Base-by-base conservation (phyloP, 2,888 invertebrate species). In the Tipula confusa region DNA sequence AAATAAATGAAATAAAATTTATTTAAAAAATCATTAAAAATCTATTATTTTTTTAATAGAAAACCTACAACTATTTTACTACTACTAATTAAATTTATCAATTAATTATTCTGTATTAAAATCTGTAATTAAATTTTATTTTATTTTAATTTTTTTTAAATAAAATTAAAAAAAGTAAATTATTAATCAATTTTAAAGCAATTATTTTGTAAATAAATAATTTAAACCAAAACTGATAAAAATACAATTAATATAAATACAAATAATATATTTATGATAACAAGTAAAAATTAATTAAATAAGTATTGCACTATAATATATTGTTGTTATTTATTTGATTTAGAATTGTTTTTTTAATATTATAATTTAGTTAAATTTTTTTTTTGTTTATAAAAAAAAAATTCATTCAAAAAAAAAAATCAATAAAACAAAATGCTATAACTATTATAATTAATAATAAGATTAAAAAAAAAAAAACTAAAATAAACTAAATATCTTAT, bases 241-340 rank as follows among this genome's bases (percentile, higher is more conserved):
- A 81, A 85, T 84, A 84, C 84, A 84, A 85, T 85, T 84, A 84
- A 80, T 84, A 79, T 80, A 36, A 36, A 79, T 83, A 82, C 15
- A 84, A 84, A 79, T 84, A 84, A 85, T 84, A 84, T 84, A 84
- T 84, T 84, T 84, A 85, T 85, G 83, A 85, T 84, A 85, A 84
- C 83, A 82, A 83, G 83, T 84, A 85, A 84, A 85, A 82, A 36
- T 86, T 86, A 86, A 86, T 86, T 86, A 85, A 85, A 86, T 86
- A 86, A 86, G 86, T 84, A 83, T 33, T 33, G 33, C 29, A 83
- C 85, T 83, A 36, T n/a, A n/a, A n/a, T n/a, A n/a, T 82, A 15
- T 36, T 33, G 15, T 7, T 80, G 29, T 83, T 82, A 82, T 83
- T 83, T 81, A 82, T 38, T 38, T 38, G 11, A 11, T 38, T 43